A percentile compares a stretch with the other conserved stretches of the same genome.
Conservation (phyloP, 1,140 invertebrate genomes). For the Drosophila oshimai region DNA sequence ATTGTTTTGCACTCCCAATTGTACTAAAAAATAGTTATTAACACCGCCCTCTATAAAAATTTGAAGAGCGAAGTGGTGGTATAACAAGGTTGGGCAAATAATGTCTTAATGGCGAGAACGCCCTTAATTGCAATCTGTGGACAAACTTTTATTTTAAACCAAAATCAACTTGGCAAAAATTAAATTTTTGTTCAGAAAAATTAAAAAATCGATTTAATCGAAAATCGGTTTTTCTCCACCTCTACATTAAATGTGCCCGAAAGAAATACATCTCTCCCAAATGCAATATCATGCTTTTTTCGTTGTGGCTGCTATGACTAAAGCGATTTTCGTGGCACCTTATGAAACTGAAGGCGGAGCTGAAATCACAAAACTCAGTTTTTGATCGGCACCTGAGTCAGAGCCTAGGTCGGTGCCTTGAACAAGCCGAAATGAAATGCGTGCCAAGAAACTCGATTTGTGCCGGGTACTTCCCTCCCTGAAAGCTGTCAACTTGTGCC, state of each 20-base stretch:
- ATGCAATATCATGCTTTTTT: constrained; percentile 32
- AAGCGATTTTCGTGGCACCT: constrained; percentile 19
- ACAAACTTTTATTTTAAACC: too few relatives aligned
- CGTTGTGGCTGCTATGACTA: constrained; percentile 35
- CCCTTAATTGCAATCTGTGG: too few relatives aligned
- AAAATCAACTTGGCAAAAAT: too few relatives aligned
- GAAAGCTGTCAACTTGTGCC: constrained; percentile 14
- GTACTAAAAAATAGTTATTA: too few relatives aligned
- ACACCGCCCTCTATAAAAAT: too few relatives aligned
- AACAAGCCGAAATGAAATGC: constrained; percentile 19
- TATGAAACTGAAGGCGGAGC: constrained; percentile 27
- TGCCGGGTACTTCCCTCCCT: neutral
- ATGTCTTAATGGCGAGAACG: too few relatives aligned
- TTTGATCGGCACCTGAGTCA: constrained; percentile 9
- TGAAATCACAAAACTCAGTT: constrained; percentile 1
- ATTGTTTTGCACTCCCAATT: too few relatives aligned
- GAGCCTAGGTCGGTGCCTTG: constrained; percentile 1
- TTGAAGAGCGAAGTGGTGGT: too few relatives aligned
- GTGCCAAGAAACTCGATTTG: constrained; percentile 58
- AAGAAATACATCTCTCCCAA: constrained; percentile 22
- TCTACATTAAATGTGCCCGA: constrained; percentile 1
- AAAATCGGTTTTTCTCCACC: too few relatives aligned
- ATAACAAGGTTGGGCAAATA: too few relatives aligned
- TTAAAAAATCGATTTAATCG: too few relatives aligned
- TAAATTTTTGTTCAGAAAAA: too few relatives aligned